phyloP scores from a whole-genome alignment of 1,140 invertebrate genomes.

The Drosophila bocqueti region DNA sequence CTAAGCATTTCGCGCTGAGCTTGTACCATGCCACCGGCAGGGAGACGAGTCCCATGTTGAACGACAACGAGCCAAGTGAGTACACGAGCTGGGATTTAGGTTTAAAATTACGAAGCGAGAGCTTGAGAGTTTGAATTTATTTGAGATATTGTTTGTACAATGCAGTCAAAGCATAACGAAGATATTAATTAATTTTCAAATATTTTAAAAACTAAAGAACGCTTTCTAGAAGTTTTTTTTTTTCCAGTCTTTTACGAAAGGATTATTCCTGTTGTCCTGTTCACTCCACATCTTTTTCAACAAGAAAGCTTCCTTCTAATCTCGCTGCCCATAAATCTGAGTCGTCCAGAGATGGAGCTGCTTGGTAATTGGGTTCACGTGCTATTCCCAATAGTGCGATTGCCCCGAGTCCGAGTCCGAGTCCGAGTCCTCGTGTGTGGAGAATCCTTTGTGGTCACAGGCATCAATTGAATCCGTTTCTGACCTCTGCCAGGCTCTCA shows the following conservation, averaged over 20 bases:
- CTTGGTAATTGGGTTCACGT: slow-evolving; percentile 79
- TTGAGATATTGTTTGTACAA: neutral
- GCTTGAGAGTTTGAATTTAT: neutral
- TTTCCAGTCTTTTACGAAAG: neutral
- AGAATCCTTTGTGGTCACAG: slow-evolving; percentile 78
- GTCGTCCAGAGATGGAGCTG: slow-evolving; percentile 54
- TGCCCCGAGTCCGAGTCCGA: slow-evolving; percentile 4
- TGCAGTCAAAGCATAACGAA: too few species aligned
- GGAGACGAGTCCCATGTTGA: slow-evolving; percentile 85
- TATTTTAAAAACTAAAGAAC: too few species aligned
- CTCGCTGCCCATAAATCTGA: slow-evolving; percentile 72
- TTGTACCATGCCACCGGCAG: slow-evolving; percentile 86
- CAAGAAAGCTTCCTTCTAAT: slow-evolving; percentile 31
- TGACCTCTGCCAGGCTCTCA: slow-evolving; percentile 17
- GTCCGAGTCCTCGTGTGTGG: slow-evolving; percentile 1
- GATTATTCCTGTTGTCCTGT: neutral
- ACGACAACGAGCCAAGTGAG: slow-evolving; percentile 84
- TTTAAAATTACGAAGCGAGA: neutral
- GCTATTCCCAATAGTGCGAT: slow-evolving; percentile 67
- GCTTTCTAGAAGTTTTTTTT: too few species aligned
- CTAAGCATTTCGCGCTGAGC: slow-evolving; percentile 86
- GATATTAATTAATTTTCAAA: too few species aligned
- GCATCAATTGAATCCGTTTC: slow-evolving; percentile 75
- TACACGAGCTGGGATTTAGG: slow-evolving; percentile 2
- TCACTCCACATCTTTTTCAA: neutral